Conservation (phyloP, 1,140 invertebrate species). For the Alviniconcha marisindica region DNA sequence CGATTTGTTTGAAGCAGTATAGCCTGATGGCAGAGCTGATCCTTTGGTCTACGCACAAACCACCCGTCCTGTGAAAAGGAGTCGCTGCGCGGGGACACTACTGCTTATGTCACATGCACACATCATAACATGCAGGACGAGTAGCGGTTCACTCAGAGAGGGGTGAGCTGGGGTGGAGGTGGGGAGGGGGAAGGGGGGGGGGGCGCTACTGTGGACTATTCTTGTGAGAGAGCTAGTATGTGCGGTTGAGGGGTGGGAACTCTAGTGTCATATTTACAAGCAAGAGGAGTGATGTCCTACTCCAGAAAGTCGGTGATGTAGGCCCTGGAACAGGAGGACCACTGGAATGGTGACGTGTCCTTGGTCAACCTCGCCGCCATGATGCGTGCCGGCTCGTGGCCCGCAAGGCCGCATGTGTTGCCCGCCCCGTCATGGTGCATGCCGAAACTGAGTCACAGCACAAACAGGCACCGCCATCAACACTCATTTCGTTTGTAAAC, state of each 20-base stretch:
- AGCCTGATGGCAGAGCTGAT: too few relatives aligned
- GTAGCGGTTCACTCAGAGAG: not conserved
- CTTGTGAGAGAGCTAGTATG: not conserved
- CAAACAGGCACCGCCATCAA: too few relatives aligned
- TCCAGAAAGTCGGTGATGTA: conserved; percentile 78
- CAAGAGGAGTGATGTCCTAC: conserved; percentile 64
- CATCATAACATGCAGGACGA: too few relatives aligned
- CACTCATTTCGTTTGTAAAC: too few relatives aligned
- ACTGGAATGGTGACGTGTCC: conserved; percentile 92
- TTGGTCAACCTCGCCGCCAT: conserved; percentile 84
- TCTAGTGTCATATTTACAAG: conserved; percentile 52
- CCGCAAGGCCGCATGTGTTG: conserved; percentile 82
- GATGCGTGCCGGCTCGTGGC: conserved; percentile 77
- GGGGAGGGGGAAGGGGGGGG: not conserved
- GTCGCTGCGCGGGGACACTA: too few relatives aligned
- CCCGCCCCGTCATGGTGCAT: conserved; percentile 93
- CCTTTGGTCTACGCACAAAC: too few relatives aligned
- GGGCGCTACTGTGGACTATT: not conserved
- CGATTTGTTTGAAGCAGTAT: too few relatives aligned
- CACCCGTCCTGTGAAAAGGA: too few relatives aligned
- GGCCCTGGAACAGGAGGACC: conserved; percentile 91
- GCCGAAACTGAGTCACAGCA: conserved; percentile 83
- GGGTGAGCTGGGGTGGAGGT: too few relatives aligned
- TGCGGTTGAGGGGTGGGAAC: conserved; percentile 20
- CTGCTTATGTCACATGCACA: too few relatives aligned